A percentile compares a stretch with the other conserved stretches of the same genome.
These are phyloP conservation scores for Fragum whitleyi DNA, from an alignment of 2,888 invertebrate species.

Conservation along the genomic window DNA sequence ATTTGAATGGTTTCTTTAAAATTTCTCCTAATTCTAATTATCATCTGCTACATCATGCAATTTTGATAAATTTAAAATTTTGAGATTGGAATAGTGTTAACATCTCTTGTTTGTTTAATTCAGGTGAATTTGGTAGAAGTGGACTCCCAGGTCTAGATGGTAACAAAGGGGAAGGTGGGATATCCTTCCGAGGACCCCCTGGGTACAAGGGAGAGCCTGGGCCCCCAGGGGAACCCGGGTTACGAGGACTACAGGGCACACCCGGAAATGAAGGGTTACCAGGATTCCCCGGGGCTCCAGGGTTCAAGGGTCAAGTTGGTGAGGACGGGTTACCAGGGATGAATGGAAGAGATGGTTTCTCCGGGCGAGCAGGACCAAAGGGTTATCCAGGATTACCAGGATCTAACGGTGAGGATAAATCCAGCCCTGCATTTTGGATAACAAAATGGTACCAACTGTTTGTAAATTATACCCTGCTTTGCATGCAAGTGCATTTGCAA, in stretches of 20 bases:
- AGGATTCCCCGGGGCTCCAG: conserved; percentile 75
- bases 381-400: conserved; percentile 70
- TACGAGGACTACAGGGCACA: conserved; percentile 67
- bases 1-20: no score
- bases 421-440: no score
- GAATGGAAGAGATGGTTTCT: conserved; percentile 45
- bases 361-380: conserved; percentile 40
- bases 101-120: neutral
- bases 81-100: no score
- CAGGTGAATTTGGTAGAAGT: conserved; percentile 56
- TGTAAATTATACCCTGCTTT: no score
- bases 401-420: conserved; percentile 67
- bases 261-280: conserved; percentile 64
- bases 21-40: no score
- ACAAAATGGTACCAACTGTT: no score
- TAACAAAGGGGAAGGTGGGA: conserved; percentile 56
- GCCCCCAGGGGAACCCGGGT: conserved; percentile 45
- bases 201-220: conserved; percentile 67
- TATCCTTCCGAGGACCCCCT: conserved; percentile 24
- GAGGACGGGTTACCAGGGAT: conserved; percentile 37
- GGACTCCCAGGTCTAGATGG: conserved; percentile 66
- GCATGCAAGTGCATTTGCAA: no score
- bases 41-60: no score
- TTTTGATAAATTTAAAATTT: no score
- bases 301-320: conserved; percentile 67